Evolutionary conservation across 1,140 invertebrate genomes (phyloP).

Genomic region (Chrysoperla carnea): DNA sequence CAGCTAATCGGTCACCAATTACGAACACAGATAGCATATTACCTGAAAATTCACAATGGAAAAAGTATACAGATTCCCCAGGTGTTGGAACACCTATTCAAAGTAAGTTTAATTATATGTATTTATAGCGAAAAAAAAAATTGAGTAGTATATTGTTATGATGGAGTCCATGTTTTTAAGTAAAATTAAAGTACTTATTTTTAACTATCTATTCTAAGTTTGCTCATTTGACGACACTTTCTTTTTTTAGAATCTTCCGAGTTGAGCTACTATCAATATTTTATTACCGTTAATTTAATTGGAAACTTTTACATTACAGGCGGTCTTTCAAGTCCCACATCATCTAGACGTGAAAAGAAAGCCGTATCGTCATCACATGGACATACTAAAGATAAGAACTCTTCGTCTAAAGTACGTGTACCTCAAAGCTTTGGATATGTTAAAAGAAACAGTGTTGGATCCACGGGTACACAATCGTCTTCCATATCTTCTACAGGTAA

Average conservation of each 20-base stretch:
- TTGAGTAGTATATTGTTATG: no score
- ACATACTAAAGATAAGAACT: slow-evolving; percentile 11
- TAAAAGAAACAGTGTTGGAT: slow-evolving; percentile 49
- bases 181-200: no score
- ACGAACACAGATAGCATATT: slow-evolving; percentile 3
- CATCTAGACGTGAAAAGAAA: slow-evolving; percentile 21
- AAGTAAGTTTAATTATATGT: no score
- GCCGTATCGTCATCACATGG: slow-evolving; percentile 23
- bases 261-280: no score
- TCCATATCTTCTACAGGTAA: no score
- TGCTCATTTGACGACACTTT: no score
- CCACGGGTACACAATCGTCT: slow-evolving; percentile 9
- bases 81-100: slow-evolving; percentile 30
- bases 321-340: slow-evolving; percentile 25
- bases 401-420: slow-evolving; percentile 31
- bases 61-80: slow-evolving; percentile 30
- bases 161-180: no score
- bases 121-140: no score
- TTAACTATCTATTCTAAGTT: no score
- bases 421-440: slow-evolving; percentile 67
- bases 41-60: slow-evolving; percentile 13
- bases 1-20: background rate
- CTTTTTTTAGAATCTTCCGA: no score
- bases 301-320: no score
- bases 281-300: no score